phyloP scores from a whole-genome alignment of 1,140 invertebrate genomes.

The Ips nitidus region DNA sequence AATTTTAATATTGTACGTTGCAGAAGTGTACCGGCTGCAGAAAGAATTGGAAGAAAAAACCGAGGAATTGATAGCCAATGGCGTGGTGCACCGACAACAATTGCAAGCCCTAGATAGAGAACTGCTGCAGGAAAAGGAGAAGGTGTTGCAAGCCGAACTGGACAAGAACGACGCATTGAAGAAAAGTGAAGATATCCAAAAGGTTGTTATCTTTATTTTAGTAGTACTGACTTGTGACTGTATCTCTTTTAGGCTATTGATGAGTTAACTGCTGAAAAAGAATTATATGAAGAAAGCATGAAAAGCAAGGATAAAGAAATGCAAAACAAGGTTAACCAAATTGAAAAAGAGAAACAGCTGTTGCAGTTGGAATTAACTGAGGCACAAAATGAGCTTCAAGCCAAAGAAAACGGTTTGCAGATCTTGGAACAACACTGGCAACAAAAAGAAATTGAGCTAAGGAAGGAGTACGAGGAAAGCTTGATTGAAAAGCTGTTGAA shows the following conservation, averaged over 20 bases:
- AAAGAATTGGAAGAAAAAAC: conserved; percentile 40
- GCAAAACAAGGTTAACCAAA: conserved; percentile 45
- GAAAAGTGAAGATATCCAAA: conserved; percentile 31
- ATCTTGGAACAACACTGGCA: conserved; percentile 22
- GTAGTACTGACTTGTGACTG: background rate
- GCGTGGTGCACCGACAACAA: conserved; percentile 29
- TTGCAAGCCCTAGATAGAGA: conserved; percentile 36
- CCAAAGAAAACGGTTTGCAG: conserved; percentile 42
- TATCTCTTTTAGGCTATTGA: conserved; percentile 20
- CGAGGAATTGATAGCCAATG: conserved; percentile 30
- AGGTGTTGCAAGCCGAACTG: conserved; percentile 25
- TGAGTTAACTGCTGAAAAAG: conserved; percentile 24
- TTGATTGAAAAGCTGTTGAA: conserved; percentile 43
- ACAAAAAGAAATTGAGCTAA: conserved; percentile 28
- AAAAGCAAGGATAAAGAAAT: conserved; percentile 42
- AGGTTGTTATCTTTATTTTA: conserved; percentile 3
- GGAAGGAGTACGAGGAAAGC: conserved; percentile 28
- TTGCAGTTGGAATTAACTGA: conserved; percentile 31
- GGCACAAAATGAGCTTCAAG: conserved; percentile 51
- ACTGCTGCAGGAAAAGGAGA: conserved; percentile 27
- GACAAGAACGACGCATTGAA: conserved; percentile 28
- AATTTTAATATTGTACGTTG: background rate
- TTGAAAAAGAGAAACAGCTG: conserved; percentile 50
- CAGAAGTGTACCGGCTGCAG: conserved; percentile 25
- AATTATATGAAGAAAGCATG: conserved; percentile 28